Percentiles rank a stretch among this genome's conserved stretches.
Evolutionary conservation across 1,140 invertebrate species (phyloP).

Genomic region (Heliconius congener): DNA sequence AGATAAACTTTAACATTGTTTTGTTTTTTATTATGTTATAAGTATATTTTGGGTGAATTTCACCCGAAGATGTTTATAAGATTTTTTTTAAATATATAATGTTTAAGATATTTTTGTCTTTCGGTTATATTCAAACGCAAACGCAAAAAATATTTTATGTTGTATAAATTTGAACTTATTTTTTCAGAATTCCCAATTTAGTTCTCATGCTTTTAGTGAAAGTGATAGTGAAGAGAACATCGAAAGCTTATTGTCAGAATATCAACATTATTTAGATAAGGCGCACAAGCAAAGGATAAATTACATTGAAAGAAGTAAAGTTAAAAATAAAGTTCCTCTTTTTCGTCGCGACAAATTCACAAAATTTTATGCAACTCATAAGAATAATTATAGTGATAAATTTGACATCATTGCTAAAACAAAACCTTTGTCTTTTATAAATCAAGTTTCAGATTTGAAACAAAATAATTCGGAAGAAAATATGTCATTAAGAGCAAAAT

Average conservation of each 20-base stretch:
- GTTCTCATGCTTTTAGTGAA: slow-evolving; percentile 45
- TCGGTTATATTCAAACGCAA: too few species aligned
- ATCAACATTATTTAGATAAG: slow-evolving; percentile 70
- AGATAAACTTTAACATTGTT: too few species aligned
- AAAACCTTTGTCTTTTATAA: not conserved
- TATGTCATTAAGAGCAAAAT: not conserved
- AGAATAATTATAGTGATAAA: slow-evolving; percentile 42
- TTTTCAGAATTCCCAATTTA: slow-evolving; percentile 55
- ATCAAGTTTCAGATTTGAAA: not conserved
- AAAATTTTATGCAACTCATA: slow-evolving; percentile 49
- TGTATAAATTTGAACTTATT: not conserved
- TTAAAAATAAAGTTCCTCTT: slow-evolving; percentile 68
- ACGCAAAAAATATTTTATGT: too few species aligned
- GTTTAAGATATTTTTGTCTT: too few species aligned
- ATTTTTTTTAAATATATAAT: not conserved
- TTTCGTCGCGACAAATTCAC: slow-evolving; percentile 58
- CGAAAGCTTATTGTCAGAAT: slow-evolving; percentile 65
- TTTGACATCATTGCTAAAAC: not conserved
- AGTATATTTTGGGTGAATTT: too few species aligned
- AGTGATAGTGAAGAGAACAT: slow-evolving; percentile 67
- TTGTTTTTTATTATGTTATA: too few species aligned
- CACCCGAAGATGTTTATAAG: not conserved
- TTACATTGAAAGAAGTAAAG: slow-evolving; percentile 59
- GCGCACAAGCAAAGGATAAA: slow-evolving; percentile 61
- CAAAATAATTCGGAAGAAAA: not conserved